Base-by-base conservation (phyloP, 37 sponge, comb jelly and placozoan species). In the Chondrilla cf. caribensis region DNA sequence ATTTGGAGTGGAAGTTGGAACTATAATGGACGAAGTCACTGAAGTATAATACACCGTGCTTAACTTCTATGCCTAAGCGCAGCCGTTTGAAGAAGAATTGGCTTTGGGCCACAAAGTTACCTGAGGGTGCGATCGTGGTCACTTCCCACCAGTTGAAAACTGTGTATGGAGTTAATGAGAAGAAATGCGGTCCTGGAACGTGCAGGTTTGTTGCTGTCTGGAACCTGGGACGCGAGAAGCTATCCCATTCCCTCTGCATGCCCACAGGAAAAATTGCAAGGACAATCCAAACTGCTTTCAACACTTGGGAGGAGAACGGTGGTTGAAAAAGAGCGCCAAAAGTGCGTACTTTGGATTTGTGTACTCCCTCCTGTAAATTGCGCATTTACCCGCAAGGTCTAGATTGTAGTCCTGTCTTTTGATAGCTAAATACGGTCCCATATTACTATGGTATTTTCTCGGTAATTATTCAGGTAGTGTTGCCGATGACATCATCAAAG, bases 221-320 rank as follows among this genome's bases (percentile, higher is more conserved):
- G 17, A 17, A n/a, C n/a, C n/a, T n/a, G n/a, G n/a, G n/a, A n/a
- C n/a, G n/a, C n/a, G n/a, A n/a, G n/a, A n/a, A n/a, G n/a, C n/a
- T n/a, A n/a, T n/a, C n/a, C n/a, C n/a, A n/a, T 22, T 38, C 40
- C 2, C 15, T 37, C 44, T 73, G 21, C 3, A 25, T 42, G 41
- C 6, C 22, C 25, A 19, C 44, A 73, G 76, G 6, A 73, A 22
- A 37, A 73, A 73, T 25, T 73, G 76, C 44, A 73, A 73, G 42
- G 76, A 73, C 25, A 73, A 73, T 22, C 76, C 76, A 40, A 73
- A 73, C 76, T 73, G 76, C 44, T 73, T 73, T 11, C 76, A 39
- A 37, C 76, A 73, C 15, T 43, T 73, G 11, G 76, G 76, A 73
- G 76, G 76, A 39, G 76, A 73, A 39, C 41, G 25, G 41, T 73